phyloP scores from a whole-genome alignment of 1,140 invertebrate genomes.

The Lordiphosa stackelbergi region DNA sequence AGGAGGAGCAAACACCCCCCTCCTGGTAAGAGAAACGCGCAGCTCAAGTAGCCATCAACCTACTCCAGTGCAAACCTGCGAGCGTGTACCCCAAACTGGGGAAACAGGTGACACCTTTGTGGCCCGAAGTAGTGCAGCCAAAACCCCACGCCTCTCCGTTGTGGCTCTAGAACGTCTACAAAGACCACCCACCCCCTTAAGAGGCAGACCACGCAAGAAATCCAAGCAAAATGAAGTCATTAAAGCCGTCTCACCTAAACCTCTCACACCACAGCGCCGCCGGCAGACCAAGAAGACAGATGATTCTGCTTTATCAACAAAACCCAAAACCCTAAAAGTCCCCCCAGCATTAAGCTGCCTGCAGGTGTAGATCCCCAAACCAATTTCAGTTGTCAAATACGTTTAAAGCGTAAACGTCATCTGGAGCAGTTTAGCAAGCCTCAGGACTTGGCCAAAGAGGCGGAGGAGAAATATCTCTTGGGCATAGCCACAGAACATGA shows the following conservation, averaged over 20 bases:
- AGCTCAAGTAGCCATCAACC: slow-evolving; percentile 41
- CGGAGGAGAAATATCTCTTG: slow-evolving; percentile 47
- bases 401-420: slow-evolving; percentile 61
- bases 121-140: slow-evolving; percentile 77
- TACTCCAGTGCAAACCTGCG: slow-evolving; percentile 76
- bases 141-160: slow-evolving; percentile 78
- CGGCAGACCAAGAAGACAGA: slow-evolving; percentile 19
- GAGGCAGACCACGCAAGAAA: slow-evolving; percentile 40
- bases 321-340: slow-evolving; percentile 68
- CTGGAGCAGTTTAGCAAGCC: slow-evolving; percentile 30
- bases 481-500: slow-evolving; percentile 78
- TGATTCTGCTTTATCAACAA: slow-evolving; percentile 39
- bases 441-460: slow-evolving; percentile 46
- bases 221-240: slow-evolving; percentile 19
- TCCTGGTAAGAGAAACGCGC: slow-evolving; percentile 41
- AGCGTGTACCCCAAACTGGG: slow-evolving; percentile 82
- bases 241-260: slow-evolving; percentile 3
- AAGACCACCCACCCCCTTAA: slow-evolving; percentile 73
- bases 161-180: slow-evolving; percentile 80
- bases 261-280: not conserved
- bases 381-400: slow-evolving; percentile 72
- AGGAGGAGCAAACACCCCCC: slow-evolving; percentile 19
- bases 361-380: slow-evolving; percentile 70
- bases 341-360: slow-evolving; percentile 70
- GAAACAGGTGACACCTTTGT: slow-evolving; percentile 82